Conservation (phyloP, 2,113 vertebrate genomes). For the Calyptomena viridis region DNA sequence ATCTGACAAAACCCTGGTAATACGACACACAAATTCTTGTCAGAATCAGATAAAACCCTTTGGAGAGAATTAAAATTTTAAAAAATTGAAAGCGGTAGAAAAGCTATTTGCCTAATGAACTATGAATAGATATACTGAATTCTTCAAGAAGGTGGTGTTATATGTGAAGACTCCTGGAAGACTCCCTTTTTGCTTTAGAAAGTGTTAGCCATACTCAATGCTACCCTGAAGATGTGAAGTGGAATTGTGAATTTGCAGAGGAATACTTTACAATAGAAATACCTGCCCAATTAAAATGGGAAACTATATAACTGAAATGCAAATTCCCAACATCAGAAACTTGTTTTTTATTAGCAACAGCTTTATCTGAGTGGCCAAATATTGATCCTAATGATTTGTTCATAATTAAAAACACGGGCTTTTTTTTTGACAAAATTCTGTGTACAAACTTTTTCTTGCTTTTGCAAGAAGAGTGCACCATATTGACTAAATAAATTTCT, state of each 20-base stretch:
- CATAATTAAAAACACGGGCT: neutral
- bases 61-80: neutral
- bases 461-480: neutral
- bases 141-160: neutral
- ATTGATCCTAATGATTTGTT: neutral
- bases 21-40: neutral
- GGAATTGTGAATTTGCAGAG: neutral
- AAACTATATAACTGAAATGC: neutral
- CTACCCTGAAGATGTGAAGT: neutral
- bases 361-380: neutral
- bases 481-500: neutral
- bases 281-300: neutral
- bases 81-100: neutral
- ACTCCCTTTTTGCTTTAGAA: neutral
- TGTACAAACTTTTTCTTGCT: neutral
- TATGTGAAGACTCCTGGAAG: neutral
- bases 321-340: neutral
- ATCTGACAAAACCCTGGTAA: neutral
- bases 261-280: neutral
- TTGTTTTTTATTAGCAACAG: neutral
- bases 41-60: neutral
- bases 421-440: neutral
- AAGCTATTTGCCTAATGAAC: neutral
- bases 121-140: neutral
- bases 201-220: neutral